Evolutionary conservation across 2,888 invertebrate species (phyloP), one percentile per base, ranked within the genome.

Genomic region (Conus canariensis): DNA sequence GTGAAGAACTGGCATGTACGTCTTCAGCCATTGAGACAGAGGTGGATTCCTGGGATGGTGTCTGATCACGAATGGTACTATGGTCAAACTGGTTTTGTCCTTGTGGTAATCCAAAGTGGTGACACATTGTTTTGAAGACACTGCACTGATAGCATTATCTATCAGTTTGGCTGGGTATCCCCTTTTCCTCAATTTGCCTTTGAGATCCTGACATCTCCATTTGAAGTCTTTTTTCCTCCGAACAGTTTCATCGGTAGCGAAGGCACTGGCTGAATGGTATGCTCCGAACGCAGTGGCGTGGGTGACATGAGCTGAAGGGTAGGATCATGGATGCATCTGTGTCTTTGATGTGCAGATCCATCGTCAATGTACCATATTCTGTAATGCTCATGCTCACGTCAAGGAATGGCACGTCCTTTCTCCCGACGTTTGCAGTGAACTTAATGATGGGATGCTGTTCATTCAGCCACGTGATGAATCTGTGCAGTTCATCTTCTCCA

Each of bases 1-100:
- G 14, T 80, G 80, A 80, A 80, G 80, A 80, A 80, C 80, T 30
- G 30, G 80, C 80, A 80, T 80, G 80, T 80, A 80, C 80, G 30
- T 80, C 45, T 80, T 80, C 25, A 80, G 80, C 80, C 45, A 45
- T 45, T 45, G 45, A 0, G 45, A 45, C 80, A 80, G 25, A 30
- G 25, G 30, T 80, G 80, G 80, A 45, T 80, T 80, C 45, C 80
- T 45, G 30, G 80, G 30, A 80, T 80, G 45, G 30, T 80, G 30
- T 80, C 30, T 80, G 80, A 30, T 80, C 30, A 45, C 80, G 10
- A 80, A 80, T 4, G 80, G 80, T 16, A 30, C 80, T 80, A 7
- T 80, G 30, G 80, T 80, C 30, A 45, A 30, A 25, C 45, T 80
- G 30, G 80, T 80, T 80, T 80, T 80, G 80, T 25, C 25, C 80